Percentiles rank a stretch among this genome's conserved stretches.
Evolutionary conservation across 2,797 vertebrate genomes (phyloP).

Genomic region (Ibycter americanus): DNA sequence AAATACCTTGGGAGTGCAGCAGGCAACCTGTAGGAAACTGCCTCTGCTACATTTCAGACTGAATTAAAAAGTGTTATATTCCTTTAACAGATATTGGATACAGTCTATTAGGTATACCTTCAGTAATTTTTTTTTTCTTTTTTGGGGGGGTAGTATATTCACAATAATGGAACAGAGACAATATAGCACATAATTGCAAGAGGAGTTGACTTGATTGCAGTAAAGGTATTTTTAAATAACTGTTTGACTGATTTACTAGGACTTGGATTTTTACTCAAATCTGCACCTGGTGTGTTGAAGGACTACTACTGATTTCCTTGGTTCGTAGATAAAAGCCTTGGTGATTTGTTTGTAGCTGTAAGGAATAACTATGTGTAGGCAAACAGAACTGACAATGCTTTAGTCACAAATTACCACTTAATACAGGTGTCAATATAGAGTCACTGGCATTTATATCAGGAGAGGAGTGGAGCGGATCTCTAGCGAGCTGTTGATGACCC

Average conservation of each 20-base stretch:
- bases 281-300: background rate
- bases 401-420: background rate
- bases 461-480: background rate
- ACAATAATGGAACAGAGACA: background rate
- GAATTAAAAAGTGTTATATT: background rate
- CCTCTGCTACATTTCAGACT: background rate
- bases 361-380: background rate
- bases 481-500: background rate
- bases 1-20: background rate
- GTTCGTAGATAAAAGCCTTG: background rate
- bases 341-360: background rate
- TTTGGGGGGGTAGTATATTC: background rate
- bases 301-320: background rate
- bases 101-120: background rate
- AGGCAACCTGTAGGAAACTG: background rate
- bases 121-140: background rate
- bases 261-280: background rate
- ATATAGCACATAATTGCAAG: background rate
- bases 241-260: background rate
- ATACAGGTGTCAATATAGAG: background rate
- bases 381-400: background rate
- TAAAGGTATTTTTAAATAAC: background rate
- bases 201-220: background rate
- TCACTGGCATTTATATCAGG: background rate
- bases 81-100: background rate